Base-by-base conservation (phyloP, 1,140 invertebrate species). In the Nephila pilipes region DNA sequence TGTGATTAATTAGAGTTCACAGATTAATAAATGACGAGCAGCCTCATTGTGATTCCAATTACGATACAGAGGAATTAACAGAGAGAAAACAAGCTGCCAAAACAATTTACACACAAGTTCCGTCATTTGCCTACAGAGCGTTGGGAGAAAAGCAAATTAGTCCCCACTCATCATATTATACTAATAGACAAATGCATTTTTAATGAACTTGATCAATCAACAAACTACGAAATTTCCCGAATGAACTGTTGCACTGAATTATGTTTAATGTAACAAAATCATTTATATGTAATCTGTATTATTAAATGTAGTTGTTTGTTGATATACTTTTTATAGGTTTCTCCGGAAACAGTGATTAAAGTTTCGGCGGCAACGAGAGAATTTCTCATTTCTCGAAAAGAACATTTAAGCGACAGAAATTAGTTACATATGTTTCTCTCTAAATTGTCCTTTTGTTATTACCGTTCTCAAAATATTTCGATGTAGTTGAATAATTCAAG, bases 121-220 rank as follows among this genome's bases (percentile, higher is more conserved):
- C 20, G 20, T 60, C 6, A 60, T 22, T 18, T 60, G 80, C 80
- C 32, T 20, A 83, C 22, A 38, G 36, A 38, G 38, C 38, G 10
- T 12, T 18, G 80, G 20, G 38, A 38, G 46, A 38, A 38, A 83
- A 54, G 80, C 32, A 83, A 83, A 83, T 83, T 55, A 83, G 80
- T 38, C 80, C n/a, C n/a, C n/a, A n/a, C n/a, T n/a, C n/a, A n/a
- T n/a, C n/a, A 55, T 22, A 83, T 46, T 55, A 46, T 57, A 20
- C 54, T 85, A 57, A 85, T 85, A 20, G 54, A 85, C 22, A 54
- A 58, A 85, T 85, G 29, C 81, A 85, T 85, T 25, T 57, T 85
- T 85, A 85, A 85, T 85, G 81, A 85, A 85, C 25, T 12, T 25
- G 81, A 57, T 85, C 81, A 85, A 85, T 85, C 81, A 85, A 29